Base-by-base conservation (phyloP, 2,797 vertebrate species). In the Euphonia xanthogaster region DNA sequence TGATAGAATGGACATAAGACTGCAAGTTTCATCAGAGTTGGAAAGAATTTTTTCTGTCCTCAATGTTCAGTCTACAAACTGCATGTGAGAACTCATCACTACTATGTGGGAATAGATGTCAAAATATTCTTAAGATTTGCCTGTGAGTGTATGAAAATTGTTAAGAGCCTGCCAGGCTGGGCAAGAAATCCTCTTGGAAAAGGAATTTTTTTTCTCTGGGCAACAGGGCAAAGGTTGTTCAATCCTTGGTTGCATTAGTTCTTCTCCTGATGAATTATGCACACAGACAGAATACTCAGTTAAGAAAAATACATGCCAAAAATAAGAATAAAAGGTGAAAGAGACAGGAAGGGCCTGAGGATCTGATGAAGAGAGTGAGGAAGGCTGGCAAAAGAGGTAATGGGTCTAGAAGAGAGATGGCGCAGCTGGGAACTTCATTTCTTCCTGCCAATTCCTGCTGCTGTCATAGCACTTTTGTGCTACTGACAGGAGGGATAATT, bases 391-490 rank as follows among this genome's bases (percentile, higher is more conserved):
- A 76, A 72, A 90, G 81, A 65, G 11, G 17, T 71, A 24, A n/a
- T 82, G 40, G 51, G n/a, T 54, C 31, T 86, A 67, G 42, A 61
- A 82, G 76, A 77, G 68, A 62, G 63, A 68, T 68, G 91, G 72
- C 62, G 55, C 37, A 65, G 35, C 15, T 82, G 57, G 53, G 19
- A 91, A 82, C 58, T 65, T 77, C 11, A 63, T 71, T 83, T 92
- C 78, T 87, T 86, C 50, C 42, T 95, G 53, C 21, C 54, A 66
- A 4, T 81, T 92, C 58, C 65, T 83, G 47, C 30, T 93, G 92
- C 86, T 96, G 72, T 91, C 82, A 72, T 90, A 91, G 92, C 86
- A 91, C 68, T 88, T 94, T 81, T 73, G n/a, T 91, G 47, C 61
- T 93, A 77, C 86, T 86, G 91, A 83, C 87, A 88, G 66, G 61